Evolutionary conservation across 1,140 invertebrate genomes (phyloP).

Genomic region (Brachionus plicatilis): DNA sequence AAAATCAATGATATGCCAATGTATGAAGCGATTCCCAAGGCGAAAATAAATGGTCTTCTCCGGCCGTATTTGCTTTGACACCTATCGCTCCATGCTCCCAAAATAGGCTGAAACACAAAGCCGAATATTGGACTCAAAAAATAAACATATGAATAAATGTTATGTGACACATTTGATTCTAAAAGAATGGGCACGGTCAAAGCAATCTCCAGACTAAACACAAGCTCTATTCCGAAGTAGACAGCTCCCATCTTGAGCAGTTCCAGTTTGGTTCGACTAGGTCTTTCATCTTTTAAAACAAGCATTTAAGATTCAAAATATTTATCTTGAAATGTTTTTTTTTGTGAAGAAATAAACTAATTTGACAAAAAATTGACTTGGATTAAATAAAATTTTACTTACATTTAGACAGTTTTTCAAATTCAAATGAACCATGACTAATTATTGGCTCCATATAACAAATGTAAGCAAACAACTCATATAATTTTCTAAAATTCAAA

Average conservation of each 20-base stretch:
- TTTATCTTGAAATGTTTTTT: background rate
- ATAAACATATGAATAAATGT: conserved; percentile 22
- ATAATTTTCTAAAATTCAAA: background rate
- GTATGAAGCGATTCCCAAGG: background rate
- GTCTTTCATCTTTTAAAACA: conserved; percentile 5
- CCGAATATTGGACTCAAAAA: conserved; percentile 55
- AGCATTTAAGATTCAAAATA: background rate
- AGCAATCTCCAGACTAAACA: conserved; percentile 28
- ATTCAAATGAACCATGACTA: background rate
- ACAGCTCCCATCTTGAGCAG: conserved; percentile 24
- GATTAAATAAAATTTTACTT: background rate
- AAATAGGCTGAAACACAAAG: conserved; percentile 55
- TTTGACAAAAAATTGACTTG: background rate
- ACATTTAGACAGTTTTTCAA: background rate
- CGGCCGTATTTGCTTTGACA: conserved; percentile 50
- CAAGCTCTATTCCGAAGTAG: conserved; percentile 32
- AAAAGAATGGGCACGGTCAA: conserved; percentile 32
- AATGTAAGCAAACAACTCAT: background rate
- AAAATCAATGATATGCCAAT: conserved; percentile 5
- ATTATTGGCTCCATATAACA: background rate
- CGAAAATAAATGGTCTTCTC: conserved; percentile 57
- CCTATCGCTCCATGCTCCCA: conserved; percentile 56
- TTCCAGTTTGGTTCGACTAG: background rate
- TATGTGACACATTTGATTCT: conserved; percentile 10
- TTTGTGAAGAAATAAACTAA: background rate